These are phyloP conservation scores for Hippolais icterina DNA, from an alignment of 2,113 vertebrate species.

Conservation along the genomic window DNA sequence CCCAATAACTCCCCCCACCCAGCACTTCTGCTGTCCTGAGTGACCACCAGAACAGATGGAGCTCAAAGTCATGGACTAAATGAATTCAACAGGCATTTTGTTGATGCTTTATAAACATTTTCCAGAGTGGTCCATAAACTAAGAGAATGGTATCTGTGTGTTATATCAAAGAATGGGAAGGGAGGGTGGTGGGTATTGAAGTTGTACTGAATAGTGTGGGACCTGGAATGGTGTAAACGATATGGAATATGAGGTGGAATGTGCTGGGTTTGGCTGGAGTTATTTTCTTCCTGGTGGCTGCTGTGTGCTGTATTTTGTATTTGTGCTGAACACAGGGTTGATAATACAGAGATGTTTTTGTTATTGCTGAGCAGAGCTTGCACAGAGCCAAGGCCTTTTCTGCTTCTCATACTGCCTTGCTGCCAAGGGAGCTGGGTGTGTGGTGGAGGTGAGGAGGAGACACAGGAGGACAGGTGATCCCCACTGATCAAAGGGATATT, in stretches of 20 bases:
- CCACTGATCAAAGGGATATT: not conserved
- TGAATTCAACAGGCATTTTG: not conserved
- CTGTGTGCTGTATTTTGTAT: not conserved
- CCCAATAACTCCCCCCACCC: not conserved
- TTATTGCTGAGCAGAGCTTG: not conserved
- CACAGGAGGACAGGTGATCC: not conserved
- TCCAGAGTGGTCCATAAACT: not conserved
- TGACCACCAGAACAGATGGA: not conserved
- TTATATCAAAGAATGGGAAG: not conserved
- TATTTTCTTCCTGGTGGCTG: not conserved
- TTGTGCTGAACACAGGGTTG: not conserved
- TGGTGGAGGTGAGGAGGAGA: not conserved
- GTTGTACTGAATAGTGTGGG: not conserved
- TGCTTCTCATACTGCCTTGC: not conserved
- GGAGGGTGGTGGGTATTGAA: no score
- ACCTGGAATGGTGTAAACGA: not conserved
- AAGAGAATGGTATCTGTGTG: not conserved
- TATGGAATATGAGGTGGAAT: not conserved
- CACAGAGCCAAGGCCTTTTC: not conserved
- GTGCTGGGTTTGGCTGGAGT: not conserved
- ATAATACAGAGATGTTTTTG: not conserved
- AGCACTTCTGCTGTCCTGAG: not conserved
- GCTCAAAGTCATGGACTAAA: not conserved
- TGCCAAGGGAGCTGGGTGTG: not conserved
- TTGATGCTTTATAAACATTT: not conserved